Evolutionary conservation across 92 coral and sea anemone species (phyloP), one percentile per base, ranked within the genome.

Genomic region (Meandrina meandrites): DNA sequence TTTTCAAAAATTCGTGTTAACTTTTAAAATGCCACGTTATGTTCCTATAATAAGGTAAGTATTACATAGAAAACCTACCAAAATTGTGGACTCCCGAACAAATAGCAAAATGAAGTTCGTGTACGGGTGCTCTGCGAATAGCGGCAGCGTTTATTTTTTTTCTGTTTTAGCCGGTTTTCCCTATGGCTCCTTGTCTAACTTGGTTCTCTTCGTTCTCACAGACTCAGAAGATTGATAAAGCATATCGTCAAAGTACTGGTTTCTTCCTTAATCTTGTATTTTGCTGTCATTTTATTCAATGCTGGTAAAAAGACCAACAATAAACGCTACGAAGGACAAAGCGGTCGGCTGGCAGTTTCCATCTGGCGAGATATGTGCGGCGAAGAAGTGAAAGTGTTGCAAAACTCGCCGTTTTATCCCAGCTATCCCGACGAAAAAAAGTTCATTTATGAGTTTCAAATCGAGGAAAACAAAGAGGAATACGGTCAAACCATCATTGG

Each of bases 341-440:
- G 24, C 0, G 68, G 68, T 32, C 4, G 1, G 14, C 60, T 78
- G 24, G 69, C 81, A 47, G 90, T 90, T 76, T 64, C 76, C 70
- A 76, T 86, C 45, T 90, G 92, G 92, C 80, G 80, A 21, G 78
- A 75, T 36, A 34, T 86, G 67, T 90, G 93, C 58, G 90, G 93
- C 13, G 24, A 11, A 0, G 36, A 64, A 47, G 56, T 90, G 14
- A 30, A 69, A 32, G 48, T 50, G 48, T 36, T 90, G 80, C 48
- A 36, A 36, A 86, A 86, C 28, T 77, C 81, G 11, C 75, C 62
- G 9, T 54, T 82, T 18, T 90, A 86, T 76, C 93, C 93, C 13
- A 31, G 66, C 24, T 82, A 79, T 32, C 93, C 93, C 3, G 75
- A 85, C 32, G 81, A 85, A 48, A 34, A 82, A 34, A 40, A 81